Percentiles rank a stretch among this genome's conserved stretches.
Evolutionary conservation across 2,888 invertebrate genomes (phyloP).

Genomic region (Tipula helvola): DNA sequence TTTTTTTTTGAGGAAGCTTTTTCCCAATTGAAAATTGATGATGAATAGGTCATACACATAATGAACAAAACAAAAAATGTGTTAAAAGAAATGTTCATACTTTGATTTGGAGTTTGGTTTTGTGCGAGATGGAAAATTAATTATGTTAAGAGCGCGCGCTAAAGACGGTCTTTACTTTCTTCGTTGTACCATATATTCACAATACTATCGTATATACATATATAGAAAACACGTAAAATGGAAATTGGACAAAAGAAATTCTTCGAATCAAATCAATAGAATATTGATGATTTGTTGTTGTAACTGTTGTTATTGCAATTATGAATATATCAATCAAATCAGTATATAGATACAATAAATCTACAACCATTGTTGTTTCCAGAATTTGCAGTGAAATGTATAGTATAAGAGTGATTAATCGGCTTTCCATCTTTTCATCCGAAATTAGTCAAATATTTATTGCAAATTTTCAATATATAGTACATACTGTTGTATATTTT

Average conservation of each 20-base stretch:
- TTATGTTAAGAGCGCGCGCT: neutral
- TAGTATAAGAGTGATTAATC: neutral
- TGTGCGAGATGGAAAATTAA: neutral
- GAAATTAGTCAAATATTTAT: neutral
- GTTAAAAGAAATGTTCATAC: neutral
- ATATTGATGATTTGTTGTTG: neutral
- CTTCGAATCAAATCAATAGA: neutral
- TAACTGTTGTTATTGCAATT: neutral
- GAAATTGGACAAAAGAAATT: neutral
- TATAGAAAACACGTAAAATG: neutral
- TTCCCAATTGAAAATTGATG: neutral
- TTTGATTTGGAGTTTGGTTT: neutral
- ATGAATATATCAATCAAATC: neutral
- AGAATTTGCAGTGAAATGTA: neutral
- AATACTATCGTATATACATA: too few species aligned
- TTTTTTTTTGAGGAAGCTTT: neutral
- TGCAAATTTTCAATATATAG: neutral
- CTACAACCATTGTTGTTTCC: neutral
- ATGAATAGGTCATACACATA: neutral
- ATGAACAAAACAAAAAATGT: neutral
- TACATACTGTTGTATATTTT: neutral
- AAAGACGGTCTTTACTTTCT: neutral
- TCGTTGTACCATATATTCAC: neutral
- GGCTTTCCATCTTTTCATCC: neutral
- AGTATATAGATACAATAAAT: neutral